Evolutionary conservation across 2,113 vertebrate genomes (phyloP).

Genomic region (Irena cyanogastra): DNA sequence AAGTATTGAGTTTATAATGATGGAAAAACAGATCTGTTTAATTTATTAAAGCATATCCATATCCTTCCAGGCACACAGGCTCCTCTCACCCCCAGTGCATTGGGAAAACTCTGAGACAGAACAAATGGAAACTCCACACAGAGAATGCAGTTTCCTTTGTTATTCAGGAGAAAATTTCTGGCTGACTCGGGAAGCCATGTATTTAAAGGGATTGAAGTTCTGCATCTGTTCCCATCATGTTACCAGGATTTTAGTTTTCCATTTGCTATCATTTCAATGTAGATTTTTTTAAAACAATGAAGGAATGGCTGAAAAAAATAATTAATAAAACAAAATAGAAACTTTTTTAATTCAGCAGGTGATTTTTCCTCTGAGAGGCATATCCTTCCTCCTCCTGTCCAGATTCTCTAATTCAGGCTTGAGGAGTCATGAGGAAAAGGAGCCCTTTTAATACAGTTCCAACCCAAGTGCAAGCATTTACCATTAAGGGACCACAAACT

Average conservation of each 20-base stretch:
- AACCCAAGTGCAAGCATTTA: background rate
- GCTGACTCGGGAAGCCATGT: background rate
- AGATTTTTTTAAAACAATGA: background rate
- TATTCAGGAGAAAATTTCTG: background rate
- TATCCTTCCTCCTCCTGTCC: background rate
- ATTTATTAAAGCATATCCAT: background rate
- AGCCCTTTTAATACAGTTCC: background rate
- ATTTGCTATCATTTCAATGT: background rate
- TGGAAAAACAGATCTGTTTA: background rate
- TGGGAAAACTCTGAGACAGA: background rate
- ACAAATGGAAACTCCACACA: background rate
- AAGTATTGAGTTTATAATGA: background rate
- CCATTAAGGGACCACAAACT: background rate
- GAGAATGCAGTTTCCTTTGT: background rate
- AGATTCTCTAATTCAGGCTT: background rate
- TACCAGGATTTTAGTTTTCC: background rate
- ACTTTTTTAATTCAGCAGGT: background rate
- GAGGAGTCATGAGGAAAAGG: background rate
- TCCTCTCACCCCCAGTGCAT: background rate
- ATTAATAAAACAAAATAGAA: background rate
- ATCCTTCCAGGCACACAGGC: background rate
- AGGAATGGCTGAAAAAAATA: background rate
- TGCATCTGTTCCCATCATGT: accelerated
- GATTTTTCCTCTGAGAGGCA: background rate
- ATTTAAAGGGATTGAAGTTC: background rate